phyloP scores from a whole-genome alignment of 2,888 invertebrate species.

The Epistrophe eligans region DNA sequence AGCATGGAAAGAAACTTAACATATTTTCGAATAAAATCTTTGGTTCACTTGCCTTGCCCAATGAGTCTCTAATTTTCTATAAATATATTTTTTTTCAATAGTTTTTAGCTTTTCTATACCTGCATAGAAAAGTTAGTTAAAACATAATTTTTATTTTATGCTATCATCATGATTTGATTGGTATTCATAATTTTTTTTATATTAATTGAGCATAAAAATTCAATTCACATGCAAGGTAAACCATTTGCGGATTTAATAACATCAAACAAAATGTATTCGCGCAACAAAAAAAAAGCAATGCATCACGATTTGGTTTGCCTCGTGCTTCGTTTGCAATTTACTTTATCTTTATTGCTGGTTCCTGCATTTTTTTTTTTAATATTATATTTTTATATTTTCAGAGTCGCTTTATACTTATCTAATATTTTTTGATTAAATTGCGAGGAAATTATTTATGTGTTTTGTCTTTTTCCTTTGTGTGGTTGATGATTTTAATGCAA shows the following conservation, averaged over 20 bases:
- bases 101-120: background rate
- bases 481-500: conserved; percentile 35
- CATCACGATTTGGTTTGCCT: conserved; percentile 50
- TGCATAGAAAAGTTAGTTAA: too few species aligned
- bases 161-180: conserved; percentile 47
- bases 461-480: conserved; percentile 1
- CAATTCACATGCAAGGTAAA: conserved; percentile 52
- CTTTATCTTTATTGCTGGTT: conserved; percentile 63
- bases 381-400: conserved; percentile 10
- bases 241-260: conserved; percentile 26
- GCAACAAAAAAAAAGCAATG: conserved; percentile 44
- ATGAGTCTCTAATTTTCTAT: background rate
- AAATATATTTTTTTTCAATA: background rate
- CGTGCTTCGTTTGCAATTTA: conserved; percentile 68
- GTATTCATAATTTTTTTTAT: conserved; percentile 12
- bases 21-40: too few species aligned
- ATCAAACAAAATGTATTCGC: conserved; percentile 25
- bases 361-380: conserved; percentile 53
- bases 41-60: background rate
- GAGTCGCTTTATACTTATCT: conserved; percentile 43
- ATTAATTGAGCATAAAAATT: conserved; percentile 39
- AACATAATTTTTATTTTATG: conserved; percentile 69
- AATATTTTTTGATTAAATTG: conserved; percentile 55
- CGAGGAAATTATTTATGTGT: conserved; percentile 28
- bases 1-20: too few species aligned